phyloP scores from a whole-genome alignment of 1,140 invertebrate genomes.

The Oreohelix idahoensis region DNA sequence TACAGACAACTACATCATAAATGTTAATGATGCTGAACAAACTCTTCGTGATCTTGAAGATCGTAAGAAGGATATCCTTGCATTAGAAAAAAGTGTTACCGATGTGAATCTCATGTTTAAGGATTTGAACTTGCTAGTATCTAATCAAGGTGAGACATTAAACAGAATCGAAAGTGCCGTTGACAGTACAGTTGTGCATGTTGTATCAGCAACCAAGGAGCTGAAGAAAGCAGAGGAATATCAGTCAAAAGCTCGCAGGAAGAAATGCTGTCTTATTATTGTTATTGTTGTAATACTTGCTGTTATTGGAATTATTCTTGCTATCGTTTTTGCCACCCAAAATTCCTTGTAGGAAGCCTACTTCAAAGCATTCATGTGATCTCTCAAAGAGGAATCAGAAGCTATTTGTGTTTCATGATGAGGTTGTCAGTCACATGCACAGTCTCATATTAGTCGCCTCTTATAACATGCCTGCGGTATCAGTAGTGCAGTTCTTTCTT shows the following conservation, averaged over 20 bases:
- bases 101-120: conserved; percentile 61
- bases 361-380: too few species aligned
- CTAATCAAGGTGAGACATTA: conserved; percentile 58
- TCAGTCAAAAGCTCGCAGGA: conserved; percentile 47
- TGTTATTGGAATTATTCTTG: conserved; percentile 51
- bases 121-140: conserved; percentile 57
- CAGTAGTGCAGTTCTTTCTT: too few species aligned
- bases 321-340: neutral
- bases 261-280: conserved; percentile 51
- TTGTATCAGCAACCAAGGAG: conserved; percentile 48
- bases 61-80: conserved; percentile 71
- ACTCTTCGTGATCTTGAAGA: conserved; percentile 73
- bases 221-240: conserved; percentile 48
- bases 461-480: too few species aligned
- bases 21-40: conserved; percentile 55
- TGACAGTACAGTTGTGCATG: conserved; percentile 44
- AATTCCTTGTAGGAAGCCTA: too few species aligned
- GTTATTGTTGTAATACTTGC: conserved; percentile 48
- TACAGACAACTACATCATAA: conserved; percentile 52
- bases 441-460: too few species aligned
- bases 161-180: conserved; percentile 54
- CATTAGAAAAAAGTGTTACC: conserved; percentile 57
- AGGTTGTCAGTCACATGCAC: too few species aligned
- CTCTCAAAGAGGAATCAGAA: too few species aligned
- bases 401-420: too few species aligned